These are phyloP conservation scores for Talpa occidentalis DNA, from an alignment of 2,113 vertebrate species.

Conservation along the genomic window DNA sequence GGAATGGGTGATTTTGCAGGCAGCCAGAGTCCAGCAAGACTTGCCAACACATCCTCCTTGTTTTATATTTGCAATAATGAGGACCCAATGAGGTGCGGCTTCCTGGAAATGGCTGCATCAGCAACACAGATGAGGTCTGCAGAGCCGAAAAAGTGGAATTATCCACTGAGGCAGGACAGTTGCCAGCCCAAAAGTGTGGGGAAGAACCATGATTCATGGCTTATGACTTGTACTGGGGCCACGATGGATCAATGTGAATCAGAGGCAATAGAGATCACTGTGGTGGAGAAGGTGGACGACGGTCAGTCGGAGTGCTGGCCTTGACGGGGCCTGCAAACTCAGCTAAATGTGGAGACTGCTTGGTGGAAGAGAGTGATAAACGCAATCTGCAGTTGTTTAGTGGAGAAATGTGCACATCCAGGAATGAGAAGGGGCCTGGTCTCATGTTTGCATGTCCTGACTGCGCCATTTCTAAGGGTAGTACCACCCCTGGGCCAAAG, in stretches of 20 bases:
- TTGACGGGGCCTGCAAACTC: not conserved
- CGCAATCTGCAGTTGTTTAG: not conserved
- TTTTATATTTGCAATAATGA: not conserved
- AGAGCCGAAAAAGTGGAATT: not conserved
- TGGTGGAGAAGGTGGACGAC: not conserved
- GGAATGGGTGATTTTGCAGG: not conserved
- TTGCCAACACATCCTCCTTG: not conserved
- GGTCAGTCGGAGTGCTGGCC: not conserved
- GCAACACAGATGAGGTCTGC: not conserved
- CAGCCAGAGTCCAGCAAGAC: not conserved
- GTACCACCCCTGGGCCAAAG: no score
- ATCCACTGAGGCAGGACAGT: not conserved
- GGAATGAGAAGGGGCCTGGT: not conserved
- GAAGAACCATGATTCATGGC: not conserved
- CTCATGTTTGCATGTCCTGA: not conserved
- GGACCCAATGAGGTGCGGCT: not conserved
- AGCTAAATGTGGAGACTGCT: not conserved
- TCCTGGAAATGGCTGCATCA: not conserved
- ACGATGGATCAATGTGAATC: not conserved
- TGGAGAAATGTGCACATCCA: not conserved
- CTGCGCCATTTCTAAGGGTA: not conserved
- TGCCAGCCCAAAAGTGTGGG: not conserved
- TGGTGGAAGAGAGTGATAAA: not conserved
- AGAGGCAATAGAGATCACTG: not conserved
- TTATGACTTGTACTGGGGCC: not conserved